Percentiles rank a stretch among this genome's conserved stretches.
phyloP scores from a whole-genome alignment of 2,113 vertebrate genomes.

The Procavia capensis region DNA sequence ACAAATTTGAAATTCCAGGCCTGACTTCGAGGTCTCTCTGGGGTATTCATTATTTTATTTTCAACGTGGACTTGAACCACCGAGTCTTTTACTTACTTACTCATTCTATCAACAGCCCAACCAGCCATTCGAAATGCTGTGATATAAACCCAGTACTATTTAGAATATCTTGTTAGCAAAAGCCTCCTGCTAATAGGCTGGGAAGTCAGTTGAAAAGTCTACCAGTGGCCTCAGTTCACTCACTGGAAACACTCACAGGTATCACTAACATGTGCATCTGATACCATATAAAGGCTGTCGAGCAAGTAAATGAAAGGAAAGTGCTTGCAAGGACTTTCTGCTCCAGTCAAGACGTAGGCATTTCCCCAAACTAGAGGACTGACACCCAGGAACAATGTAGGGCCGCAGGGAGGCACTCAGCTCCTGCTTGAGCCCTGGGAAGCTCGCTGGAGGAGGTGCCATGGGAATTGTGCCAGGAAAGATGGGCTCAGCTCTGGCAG shows the following conservation, averaged over 20 bases:
- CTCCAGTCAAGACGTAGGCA: not conserved
- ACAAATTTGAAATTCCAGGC: slow-evolving; percentile 42
- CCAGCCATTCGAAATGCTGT: not conserved
- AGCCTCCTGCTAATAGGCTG: slow-evolving; percentile 17
- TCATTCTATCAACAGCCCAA: not conserved
- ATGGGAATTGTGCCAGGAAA: not conserved
- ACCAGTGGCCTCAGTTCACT: not conserved
- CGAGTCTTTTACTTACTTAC: slow-evolving; percentile 39
- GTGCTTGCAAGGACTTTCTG: not conserved
- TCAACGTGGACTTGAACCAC: not conserved
- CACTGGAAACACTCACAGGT: not conserved
- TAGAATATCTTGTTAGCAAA: not conserved
- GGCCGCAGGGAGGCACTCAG: not conserved
- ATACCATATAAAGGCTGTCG: not conserved
- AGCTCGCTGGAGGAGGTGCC: not conserved
- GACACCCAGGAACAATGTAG: rapidly evolving
- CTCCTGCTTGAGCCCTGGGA: rapidly evolving
- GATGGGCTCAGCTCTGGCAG: not conserved
- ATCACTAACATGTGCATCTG: rapidly evolving
- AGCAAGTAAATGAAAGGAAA: not conserved
- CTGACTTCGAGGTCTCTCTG: slow-evolving; percentile 53
- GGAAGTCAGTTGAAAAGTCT: not conserved
- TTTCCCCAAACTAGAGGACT: not conserved
- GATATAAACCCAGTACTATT: not conserved
- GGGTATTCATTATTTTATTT: slow-evolving; percentile 80